A percentile compares a stretch with the other conserved stretches of the same genome.
Conservation (phyloP, 2,797 vertebrate genomes). For the Leptodactylus fallax region DNA sequence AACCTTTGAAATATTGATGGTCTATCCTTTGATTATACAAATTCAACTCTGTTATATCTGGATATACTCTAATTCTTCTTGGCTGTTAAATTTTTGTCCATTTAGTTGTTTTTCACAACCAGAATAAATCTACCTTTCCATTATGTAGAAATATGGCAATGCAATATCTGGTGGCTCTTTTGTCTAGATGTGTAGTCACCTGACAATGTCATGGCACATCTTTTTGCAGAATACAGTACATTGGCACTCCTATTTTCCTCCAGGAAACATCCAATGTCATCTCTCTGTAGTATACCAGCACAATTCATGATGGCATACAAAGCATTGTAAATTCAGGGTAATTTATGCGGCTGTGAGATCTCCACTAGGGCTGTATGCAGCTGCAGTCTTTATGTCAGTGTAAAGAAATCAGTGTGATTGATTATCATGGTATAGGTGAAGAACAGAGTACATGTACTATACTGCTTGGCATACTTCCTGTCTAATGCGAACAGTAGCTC, state of each 20-base stretch:
- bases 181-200: not conserved
- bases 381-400: not conserved
- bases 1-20: no score
- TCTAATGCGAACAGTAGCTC: not conserved
- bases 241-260: not conserved
- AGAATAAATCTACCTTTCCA: not conserved
- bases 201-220: not conserved
- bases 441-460: constrained; percentile 2
- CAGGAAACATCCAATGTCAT: not conserved
- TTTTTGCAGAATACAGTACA: no score
- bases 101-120: not conserved
- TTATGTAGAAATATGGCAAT: not conserved
- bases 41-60: not conserved
- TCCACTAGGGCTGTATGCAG: not conserved
- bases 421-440: constrained; percentile 6
- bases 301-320: not conserved
- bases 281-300: not conserved
- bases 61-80: not conserved
- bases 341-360: not conserved
- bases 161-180: not conserved
- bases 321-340: not conserved
- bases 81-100: not conserved
- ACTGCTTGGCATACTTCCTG: not conserved
- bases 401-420: constrained; percentile 40
- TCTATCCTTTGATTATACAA: no score